Percentiles rank a stretch among this genome's conserved stretches.
phyloP scores from a whole-genome alignment of 2,113 vertebrate genomes.

The Pica pica region DNA sequence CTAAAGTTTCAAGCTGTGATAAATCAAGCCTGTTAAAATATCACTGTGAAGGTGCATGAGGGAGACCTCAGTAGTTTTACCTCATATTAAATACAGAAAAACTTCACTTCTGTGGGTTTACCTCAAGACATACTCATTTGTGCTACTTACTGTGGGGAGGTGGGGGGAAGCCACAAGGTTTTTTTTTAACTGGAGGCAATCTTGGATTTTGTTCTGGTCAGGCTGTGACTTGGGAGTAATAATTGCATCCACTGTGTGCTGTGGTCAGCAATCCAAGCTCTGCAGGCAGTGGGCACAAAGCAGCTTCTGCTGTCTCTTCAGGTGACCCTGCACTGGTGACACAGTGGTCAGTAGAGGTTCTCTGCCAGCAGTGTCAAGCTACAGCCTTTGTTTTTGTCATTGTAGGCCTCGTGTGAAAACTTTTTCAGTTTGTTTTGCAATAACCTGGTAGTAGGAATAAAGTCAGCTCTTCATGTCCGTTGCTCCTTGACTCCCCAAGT shows the following conservation, averaged over 20 bases:
- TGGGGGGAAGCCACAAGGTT: not conserved
- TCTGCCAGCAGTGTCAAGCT: not conserved
- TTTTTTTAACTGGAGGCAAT: not conserved
- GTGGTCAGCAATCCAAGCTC: not conserved
- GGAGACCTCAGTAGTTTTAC: not conserved
- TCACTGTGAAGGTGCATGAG: not conserved
- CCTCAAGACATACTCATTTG: not conserved
- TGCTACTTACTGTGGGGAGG: not conserved
- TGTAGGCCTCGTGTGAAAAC: rapidly evolving
- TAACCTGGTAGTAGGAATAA: not conserved
- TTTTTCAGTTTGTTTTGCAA: not conserved
- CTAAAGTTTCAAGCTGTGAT: not conserved
- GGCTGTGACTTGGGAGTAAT: not conserved
- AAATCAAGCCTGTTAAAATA: not conserved
- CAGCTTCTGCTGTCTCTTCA: not conserved
- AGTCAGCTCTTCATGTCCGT: not conserved
- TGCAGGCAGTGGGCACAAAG: not conserved
- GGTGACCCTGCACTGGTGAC: rapidly evolving
- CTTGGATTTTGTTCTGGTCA: slow-evolving; percentile 5
- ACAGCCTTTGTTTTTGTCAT: not conserved
- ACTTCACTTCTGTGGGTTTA: slow-evolving; percentile 1
- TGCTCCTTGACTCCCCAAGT: not conserved
- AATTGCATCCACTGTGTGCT: not conserved
- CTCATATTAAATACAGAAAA: not conserved
- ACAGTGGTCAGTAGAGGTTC: not conserved